Conservation (phyloP, 2,113 vertebrate genomes). For the Gambusia affinis region DNA sequence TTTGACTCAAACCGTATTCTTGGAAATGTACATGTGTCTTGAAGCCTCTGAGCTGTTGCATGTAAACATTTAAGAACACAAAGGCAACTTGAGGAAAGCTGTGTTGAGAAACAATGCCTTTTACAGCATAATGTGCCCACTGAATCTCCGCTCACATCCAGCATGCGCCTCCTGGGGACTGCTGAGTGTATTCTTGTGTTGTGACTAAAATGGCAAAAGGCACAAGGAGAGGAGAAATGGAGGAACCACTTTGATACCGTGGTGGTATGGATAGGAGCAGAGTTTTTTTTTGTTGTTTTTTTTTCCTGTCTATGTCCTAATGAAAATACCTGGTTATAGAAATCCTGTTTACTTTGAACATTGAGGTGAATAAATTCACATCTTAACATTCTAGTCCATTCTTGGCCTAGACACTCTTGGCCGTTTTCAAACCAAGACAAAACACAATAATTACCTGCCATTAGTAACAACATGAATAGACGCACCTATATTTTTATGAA, state of each 20-base stretch:
- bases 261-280: constrained; percentile 15
- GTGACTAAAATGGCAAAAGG: constrained; percentile 78
- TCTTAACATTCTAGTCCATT: constrained; percentile 45
- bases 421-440: constrained; percentile 28
- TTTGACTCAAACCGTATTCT: constrained; percentile 57
- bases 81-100: constrained; percentile 73
- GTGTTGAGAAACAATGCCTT: constrained; percentile 76
- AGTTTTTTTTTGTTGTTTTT: neutral
- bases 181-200: constrained; percentile 79
- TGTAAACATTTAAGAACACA: constrained; percentile 83
- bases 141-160: constrained; percentile 75
- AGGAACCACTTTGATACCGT: constrained; percentile 43
- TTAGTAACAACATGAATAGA: constrained; percentile 16
- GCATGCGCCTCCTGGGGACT: constrained; percentile 74
- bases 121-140: constrained; percentile 68
- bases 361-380: constrained; percentile 50
- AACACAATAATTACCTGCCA: constrained; percentile 5
- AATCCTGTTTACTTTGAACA: constrained; percentile 63
- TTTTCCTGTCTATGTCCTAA: neutral
- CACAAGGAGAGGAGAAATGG: constrained; percentile 60
- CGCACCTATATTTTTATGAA: neutral
- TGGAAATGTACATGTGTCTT: constrained; percentile 71
- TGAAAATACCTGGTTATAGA: constrained; percentile 52
- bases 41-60: constrained; percentile 75
- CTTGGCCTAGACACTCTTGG: constrained; percentile 17